A percentile compares a stretch with the other conserved stretches of the same genome.
phyloP scores from a whole-genome alignment of 2,797 vertebrate species.

The Sebastes nivosus region DNA sequence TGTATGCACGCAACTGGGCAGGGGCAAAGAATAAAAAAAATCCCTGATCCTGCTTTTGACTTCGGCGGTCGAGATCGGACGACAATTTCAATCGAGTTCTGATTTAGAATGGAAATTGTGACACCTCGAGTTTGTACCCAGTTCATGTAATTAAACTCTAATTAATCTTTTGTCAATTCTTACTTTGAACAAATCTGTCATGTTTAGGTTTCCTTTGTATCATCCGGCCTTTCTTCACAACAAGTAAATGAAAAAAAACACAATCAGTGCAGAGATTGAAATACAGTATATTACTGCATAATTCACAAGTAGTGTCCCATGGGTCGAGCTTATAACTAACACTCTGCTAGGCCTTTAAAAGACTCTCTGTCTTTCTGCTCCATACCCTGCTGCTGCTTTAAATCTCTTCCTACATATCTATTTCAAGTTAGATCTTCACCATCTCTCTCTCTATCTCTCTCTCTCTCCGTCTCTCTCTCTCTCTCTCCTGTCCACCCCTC shows the following conservation, averaged over 20 bases:
- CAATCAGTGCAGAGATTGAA: not conserved
- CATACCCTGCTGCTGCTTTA: not conserved
- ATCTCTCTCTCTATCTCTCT: slow-evolving; percentile 10
- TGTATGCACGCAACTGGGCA: too few species aligned
- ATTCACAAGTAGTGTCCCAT: not conserved
- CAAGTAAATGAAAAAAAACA: not conserved
- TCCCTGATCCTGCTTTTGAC: too few species aligned
- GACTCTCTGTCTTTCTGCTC: not conserved
- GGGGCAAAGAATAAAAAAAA: too few species aligned
- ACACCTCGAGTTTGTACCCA: too few species aligned
- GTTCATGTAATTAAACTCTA: not conserved
- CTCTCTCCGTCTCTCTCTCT: not conserved
- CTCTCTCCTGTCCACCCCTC: slow-evolving; percentile 24
- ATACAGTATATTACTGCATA: not conserved
- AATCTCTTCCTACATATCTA: slow-evolving; percentile 20
- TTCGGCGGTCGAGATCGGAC: too few species aligned
- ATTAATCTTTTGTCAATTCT: not conserved
- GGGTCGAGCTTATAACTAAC: not conserved
- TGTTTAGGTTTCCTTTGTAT: not conserved
- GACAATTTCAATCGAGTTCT: too few species aligned
- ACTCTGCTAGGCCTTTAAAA: slow-evolving; percentile 19
- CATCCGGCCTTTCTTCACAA: not conserved
- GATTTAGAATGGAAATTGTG: too few species aligned
- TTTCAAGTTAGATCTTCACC: slow-evolving; percentile 39
- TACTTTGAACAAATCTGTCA: not conserved